Base-by-base conservation (phyloP, 1,140 invertebrate genomes). In the Ridgeia piscesae region DNA sequence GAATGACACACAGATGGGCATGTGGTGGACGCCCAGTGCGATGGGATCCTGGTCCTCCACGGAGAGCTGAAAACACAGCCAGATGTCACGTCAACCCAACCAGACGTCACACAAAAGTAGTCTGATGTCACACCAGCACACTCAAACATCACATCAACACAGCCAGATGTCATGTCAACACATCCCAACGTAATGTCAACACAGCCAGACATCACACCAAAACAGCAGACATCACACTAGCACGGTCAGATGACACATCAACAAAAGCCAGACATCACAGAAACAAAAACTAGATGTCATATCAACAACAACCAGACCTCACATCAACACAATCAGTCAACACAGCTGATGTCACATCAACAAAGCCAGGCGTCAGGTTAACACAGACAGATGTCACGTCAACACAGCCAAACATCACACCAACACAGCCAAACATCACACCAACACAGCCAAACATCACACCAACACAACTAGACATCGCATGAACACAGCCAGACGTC, bases 1-100 rank as follows among this genome's bases (percentile, higher is more conserved):
- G 96, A 98, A 99, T 48, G 98, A 97, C 21, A 98, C 96, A 95
- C 98, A 98, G 33, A 99, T 97, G 91, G 99, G 98, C 97, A 98
- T 98, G 95, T 99, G 98, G 95, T 98, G 98, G 34, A 99, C 96
- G 35, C 98, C 98, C 89, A 98, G 96, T 6, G 98, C 97, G 92
- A 99, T 97, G 31, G 98, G 98, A 95, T 99, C 98, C 94, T 97
- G 97, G 95, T 99, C 98, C 91, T 97, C 97, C 93, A 97, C 96
- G 35, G 97, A 97, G 95, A 99, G 98, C 96, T 96, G 93, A 42
- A 94, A 93, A 92, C 48, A 34, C 33, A 9, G 34, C 89, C 31
- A 42, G n/a, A 31, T n/a, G 88, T 88, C 88, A 88, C 1, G n/a
- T 35, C 8, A 50, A 92, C 1, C 89, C 31, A 35, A n/a, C n/a